Percentiles rank a stretch among this genome's conserved stretches.
These are phyloP conservation scores for Melanotus villosus DNA, from an alignment of 2,888 invertebrate genomes.

Conservation along the genomic window DNA sequence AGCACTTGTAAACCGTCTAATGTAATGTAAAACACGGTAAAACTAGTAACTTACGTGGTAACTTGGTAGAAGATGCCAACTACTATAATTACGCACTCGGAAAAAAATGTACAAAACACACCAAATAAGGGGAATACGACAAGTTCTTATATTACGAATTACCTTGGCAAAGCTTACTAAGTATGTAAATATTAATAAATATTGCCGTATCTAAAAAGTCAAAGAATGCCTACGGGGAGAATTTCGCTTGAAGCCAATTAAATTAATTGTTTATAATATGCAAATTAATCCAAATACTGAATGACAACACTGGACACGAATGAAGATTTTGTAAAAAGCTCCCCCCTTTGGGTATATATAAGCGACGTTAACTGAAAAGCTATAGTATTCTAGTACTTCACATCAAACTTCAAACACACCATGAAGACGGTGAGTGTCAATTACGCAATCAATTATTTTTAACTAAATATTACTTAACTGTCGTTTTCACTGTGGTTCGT, in stretches of 20 bases:
- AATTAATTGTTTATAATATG: slow-evolving; percentile 11
- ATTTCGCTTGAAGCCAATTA: slow-evolving; percentile 3
- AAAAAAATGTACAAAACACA: too few species aligned
- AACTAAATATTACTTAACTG: neutral
- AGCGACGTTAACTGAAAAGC: neutral
- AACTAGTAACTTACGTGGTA: too few species aligned
- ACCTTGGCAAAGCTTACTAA: neutral
- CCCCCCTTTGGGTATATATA: slow-evolving; percentile 22
- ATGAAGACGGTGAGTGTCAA: slow-evolving; percentile 33
- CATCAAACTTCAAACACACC: slow-evolving; percentile 15
- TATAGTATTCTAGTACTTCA: slow-evolving; percentile 22
- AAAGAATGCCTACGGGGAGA: neutral
- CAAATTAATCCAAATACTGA: neutral
- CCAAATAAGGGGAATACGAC: too few species aligned
- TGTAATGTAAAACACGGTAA: too few species aligned
- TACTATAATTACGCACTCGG: too few species aligned
- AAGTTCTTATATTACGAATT: neutral
- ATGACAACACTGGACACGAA: slow-evolving; percentile 5
- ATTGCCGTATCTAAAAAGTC: slow-evolving; percentile 18
- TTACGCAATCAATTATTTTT: slow-evolving; percentile 1
- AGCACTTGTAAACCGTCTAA: too few species aligned
- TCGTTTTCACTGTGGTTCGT: neutral
- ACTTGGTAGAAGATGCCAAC: too few species aligned
- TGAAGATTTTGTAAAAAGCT: slow-evolving; percentile 17
- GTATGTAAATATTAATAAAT: neutral